Evolutionary conservation across 2,113 vertebrate species (phyloP).

Genomic region (Pluvianellus socialis): DNA sequence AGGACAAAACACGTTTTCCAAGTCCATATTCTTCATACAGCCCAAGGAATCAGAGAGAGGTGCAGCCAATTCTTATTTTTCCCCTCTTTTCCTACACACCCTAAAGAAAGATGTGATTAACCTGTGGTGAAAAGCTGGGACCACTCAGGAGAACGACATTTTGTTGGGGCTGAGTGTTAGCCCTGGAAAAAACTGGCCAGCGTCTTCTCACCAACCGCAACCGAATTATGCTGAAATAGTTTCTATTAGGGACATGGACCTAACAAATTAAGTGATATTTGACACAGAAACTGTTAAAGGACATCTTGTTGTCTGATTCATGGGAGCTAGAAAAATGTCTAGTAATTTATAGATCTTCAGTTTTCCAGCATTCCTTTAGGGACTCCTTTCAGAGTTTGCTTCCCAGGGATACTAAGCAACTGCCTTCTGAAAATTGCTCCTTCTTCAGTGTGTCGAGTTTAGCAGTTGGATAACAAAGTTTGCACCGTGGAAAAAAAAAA

Average conservation of each 20-base stretch:
- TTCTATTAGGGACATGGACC: neutral
- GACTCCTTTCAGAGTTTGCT: neutral
- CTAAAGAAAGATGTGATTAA: neutral
- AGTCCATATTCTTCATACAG: rapidly evolving
- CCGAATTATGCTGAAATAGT: neutral
- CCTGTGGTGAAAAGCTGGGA: neutral
- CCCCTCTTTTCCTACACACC: neutral
- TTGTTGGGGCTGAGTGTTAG: neutral
- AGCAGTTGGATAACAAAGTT: neutral
- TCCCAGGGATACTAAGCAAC: neutral
- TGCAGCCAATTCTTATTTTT: neutral
- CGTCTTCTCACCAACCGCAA: neutral
- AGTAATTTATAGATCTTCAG: neutral
- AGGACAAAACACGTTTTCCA: neutral
- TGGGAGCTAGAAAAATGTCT: neutral
- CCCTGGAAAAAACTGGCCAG: neutral
- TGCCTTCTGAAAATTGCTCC: neutral
- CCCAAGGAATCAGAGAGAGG: neutral
- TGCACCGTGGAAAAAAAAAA: neutral
- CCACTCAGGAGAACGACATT: neutral
- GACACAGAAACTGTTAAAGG: neutral
- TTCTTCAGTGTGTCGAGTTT: neutral
- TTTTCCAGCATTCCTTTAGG: neutral
- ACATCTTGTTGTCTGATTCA: neutral
- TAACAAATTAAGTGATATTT: neutral